A percentile compares a stretch with the other conserved stretches of the same genome.
These are phyloP conservation scores for Nipponacmea schrenckii DNA, from an alignment of 2,888 invertebrate genomes.

Conservation along the genomic window DNA sequence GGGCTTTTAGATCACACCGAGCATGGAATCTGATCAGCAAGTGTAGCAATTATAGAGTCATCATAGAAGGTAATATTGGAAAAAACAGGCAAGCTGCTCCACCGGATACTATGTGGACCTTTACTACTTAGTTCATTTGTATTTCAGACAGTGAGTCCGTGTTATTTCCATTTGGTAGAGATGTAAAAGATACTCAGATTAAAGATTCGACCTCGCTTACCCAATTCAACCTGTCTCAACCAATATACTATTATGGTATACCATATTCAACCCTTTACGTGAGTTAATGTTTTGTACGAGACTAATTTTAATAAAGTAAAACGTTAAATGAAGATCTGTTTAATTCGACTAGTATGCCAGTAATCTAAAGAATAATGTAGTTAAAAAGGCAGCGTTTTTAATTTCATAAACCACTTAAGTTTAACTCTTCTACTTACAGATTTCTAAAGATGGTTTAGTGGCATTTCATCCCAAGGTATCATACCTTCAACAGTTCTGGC, in stretches of 20 bases:
- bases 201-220: background rate
- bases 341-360: background rate
- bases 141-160: background rate
- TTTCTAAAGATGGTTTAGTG: conserved; percentile 42
- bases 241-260: background rate
- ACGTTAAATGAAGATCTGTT: background rate
- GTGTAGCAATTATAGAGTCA: too few relatives aligned
- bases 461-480: conserved; percentile 26
- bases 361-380: too few relatives aligned
- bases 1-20: too few relatives aligned
- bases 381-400: too few relatives aligned
- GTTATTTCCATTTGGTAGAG: background rate
- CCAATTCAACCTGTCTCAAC: background rate
- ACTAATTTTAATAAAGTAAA: background rate
- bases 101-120: too few relatives aligned
- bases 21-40: too few relatives aligned
- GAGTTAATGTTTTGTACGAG: background rate
- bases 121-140: too few relatives aligned
- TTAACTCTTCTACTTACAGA: conserved; percentile 26
- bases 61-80: too few relatives aligned
- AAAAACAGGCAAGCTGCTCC: too few relatives aligned
- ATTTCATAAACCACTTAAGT: background rate
- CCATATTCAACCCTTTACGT: background rate
- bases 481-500: conserved; percentile 10
- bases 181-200: background rate